A percentile compares a stretch with the other conserved stretches of the same genome.
Evolutionary conservation across 1,140 invertebrate genomes (phyloP).

Genomic region (Brachionus paranguensis): DNA sequence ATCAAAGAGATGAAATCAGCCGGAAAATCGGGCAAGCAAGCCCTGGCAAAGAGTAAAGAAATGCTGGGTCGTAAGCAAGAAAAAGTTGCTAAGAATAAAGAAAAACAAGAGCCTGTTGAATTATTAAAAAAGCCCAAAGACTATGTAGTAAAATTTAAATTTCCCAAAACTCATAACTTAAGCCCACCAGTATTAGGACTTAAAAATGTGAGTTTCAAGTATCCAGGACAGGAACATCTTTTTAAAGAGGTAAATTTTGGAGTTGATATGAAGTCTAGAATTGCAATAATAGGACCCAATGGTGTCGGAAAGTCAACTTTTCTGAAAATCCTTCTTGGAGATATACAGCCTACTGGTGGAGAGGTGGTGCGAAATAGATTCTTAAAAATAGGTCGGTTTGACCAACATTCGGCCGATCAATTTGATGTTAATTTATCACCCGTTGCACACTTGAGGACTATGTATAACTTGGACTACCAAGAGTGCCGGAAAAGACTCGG

Average conservation of each 20-base stretch:
- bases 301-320: constrained; percentile 84
- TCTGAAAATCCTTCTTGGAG: constrained; percentile 80
- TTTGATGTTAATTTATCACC: constrained; percentile 89
- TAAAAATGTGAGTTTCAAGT: constrained; percentile 75
- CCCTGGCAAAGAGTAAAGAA: constrained; percentile 87
- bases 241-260: constrained; percentile 85
- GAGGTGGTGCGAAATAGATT: constrained; percentile 37
- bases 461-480: constrained; percentile 91
- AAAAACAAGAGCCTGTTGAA: constrained; percentile 68
- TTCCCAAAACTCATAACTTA: constrained; percentile 84
- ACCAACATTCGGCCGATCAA: constrained; percentile 98
- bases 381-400: constrained; percentile 82
- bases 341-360: constrained; percentile 64
- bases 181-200: constrained; percentile 90
- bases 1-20: constrained; percentile 86
- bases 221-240: constrained; percentile 70
- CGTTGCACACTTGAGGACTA: constrained; percentile 73
- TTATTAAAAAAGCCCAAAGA: constrained; percentile 79
- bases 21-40: constrained; percentile 87
- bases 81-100: constrained; percentile 66
- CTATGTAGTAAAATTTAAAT: constrained; percentile 92
- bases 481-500: constrained; percentile 85
- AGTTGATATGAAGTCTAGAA: constrained; percentile 69
- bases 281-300: constrained; percentile 62
- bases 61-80: constrained; percentile 84